A percentile compares a stretch with the other conserved stretches of the same genome.
These are phyloP conservation scores for Adelognathus sp. DNA, from an alignment of 2,888 invertebrate genomes.

Conservation along the genomic window DNA sequence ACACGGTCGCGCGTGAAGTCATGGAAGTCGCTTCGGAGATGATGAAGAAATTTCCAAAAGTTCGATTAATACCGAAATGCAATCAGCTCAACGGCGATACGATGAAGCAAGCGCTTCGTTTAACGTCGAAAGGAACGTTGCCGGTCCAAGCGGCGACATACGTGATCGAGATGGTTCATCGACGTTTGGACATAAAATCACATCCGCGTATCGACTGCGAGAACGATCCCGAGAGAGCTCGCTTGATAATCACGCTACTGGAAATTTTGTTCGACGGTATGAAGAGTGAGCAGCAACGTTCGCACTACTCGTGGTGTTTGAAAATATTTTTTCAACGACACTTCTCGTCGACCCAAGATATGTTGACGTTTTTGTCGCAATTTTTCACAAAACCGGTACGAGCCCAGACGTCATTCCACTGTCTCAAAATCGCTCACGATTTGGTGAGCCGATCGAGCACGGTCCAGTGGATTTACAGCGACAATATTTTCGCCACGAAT, in stretches of 20 bases:
- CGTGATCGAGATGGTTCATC: constrained; percentile 78
- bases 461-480: constrained; percentile 73
- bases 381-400: constrained; percentile 73
- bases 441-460: constrained; percentile 75
- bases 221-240: constrained; percentile 68
- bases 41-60: constrained; percentile 69
- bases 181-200: constrained; percentile 73
- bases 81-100: constrained; percentile 76
- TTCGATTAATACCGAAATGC: constrained; percentile 67
- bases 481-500: constrained; percentile 80
- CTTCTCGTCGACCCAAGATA: constrained; percentile 70
- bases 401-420: constrained; percentile 71
- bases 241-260: constrained; percentile 71
- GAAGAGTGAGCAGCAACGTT: constrained; percentile 57
- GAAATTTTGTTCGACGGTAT: constrained; percentile 77
- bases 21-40: constrained; percentile 76
- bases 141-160: constrained; percentile 77
- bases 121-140: constrained; percentile 71
- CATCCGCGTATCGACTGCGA: constrained; percentile 73
- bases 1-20: constrained; percentile 69
- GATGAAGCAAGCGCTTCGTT: constrained; percentile 70
- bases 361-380: constrained; percentile 74
- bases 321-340: constrained; percentile 78
- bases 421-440: constrained; percentile 77
- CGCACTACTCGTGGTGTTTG: constrained; percentile 75